Evolutionary conservation across 2,797 vertebrate species (phyloP), one percentile per base, ranked within the genome.

Genomic region (Danio choprae): DNA sequence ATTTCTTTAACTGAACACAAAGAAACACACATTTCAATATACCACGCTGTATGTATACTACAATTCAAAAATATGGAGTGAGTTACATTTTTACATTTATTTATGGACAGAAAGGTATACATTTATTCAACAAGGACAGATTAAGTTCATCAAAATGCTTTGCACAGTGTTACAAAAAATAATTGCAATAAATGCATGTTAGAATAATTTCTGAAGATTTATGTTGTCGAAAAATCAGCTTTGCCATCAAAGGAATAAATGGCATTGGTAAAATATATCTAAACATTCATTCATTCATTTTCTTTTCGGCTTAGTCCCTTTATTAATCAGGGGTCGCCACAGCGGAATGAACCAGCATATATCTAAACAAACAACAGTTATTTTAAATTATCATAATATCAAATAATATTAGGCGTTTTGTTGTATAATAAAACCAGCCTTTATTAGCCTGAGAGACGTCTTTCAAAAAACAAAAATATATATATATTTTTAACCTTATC

Each of bases 1-100:
- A 91, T 74, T 64, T 95, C 93, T 91, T 92, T 94, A 51, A 86
- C 94, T 94, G 18, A 65, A 50, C 55, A 78, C 53, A 55, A 15
- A 76, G 62, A 72, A 75, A 10, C 15, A 18, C 58, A 56, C 4
- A 58, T 4, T 56, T 40, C 40, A 64, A 7, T n/a, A 69, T 38
- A 22, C 16, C n/a, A 40, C n/a, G n/a, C 43, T 36, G 40, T 62
- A 41, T 18, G 8, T 41, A 5, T 3, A n/a, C 16, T 63, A 18
- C 16, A 0, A 0, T 38, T 16, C 38, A 38, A 38, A 60, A 8
- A 15, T 38, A 2, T 38, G 7, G 2, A 29, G 29, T 38, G 3
- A 18, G 3, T n/a, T n/a, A n/a, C n/a, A 53, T 53, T 1, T 29
- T 29, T 29, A 29, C 29, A 29, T 29, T 29, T 29, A 29, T 29